Conservation (phyloP, 37 sponge, comb jelly and placozoan genomes). For the Ephydatia muelleri region DNA sequence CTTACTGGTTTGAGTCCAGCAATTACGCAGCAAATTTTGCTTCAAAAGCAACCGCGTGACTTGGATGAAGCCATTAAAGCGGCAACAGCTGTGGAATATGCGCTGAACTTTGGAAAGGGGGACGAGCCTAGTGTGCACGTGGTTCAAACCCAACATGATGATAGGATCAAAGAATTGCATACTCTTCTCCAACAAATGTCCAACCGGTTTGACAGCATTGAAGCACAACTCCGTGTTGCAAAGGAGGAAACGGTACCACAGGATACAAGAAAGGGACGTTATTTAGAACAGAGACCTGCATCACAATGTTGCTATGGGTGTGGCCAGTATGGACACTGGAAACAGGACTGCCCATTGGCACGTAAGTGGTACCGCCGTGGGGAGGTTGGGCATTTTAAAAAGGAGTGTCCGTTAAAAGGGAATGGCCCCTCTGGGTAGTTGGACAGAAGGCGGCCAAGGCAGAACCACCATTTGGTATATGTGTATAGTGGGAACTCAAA, state of each 20-base stretch:
- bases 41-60: constrained; percentile 13
- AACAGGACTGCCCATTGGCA: neutral
- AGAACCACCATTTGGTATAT: neutral
- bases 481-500: neutral
- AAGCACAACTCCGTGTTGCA: too few relatives aligned
- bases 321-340: neutral
- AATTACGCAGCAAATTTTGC: constrained; percentile 18
- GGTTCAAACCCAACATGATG: too few relatives aligned
- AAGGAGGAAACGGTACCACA: too few relatives aligned
- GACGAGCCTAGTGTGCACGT: too few relatives aligned
- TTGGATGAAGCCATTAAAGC: constrained; percentile 24
- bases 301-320: too few relatives aligned
- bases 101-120: constrained; percentile 19
- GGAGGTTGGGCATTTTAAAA: constrained; percentile 9
- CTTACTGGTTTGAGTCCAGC: constrained; percentile 30
- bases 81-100: constrained; percentile 27
- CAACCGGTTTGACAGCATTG: too few relatives aligned
- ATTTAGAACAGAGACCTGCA: too few relatives aligned
- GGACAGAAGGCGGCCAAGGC: constrained; percentile 14
- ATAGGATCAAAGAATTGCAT: neutral
- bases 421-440: constrained; percentile 11
- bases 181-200: neutral
- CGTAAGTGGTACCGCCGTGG: constrained; percentile 24
- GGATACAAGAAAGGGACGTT: too few relatives aligned
- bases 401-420: constrained; percentile 35